Evolutionary conservation across 2,888 invertebrate species (phyloP), one percentile per base, ranked within the genome.

Genomic region (Apotomis capreana): DNA sequence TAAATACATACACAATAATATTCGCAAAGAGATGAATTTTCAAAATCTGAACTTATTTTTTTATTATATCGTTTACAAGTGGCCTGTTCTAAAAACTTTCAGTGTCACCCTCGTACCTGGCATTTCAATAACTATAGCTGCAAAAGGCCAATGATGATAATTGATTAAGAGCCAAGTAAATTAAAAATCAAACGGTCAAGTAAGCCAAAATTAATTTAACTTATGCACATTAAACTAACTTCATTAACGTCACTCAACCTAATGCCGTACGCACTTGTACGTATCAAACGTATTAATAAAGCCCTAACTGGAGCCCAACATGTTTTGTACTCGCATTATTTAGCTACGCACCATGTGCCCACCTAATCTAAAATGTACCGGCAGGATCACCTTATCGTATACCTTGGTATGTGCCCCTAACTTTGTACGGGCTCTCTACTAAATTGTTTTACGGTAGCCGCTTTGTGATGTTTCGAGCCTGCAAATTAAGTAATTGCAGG

Each of bases 301-400:
- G 37, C 49, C 54, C 52, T 49, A 60, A 61, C 55, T 70, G n/a
- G 61, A 61, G 46, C 60, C 54, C 52, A 65, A 65, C 65, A 46
- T 49, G 65, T 60, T 62, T 64, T 68, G 58, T 68, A 57, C 52
- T 52, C 63, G n/a, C 63, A 71, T 68, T 72, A 72, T 63, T 72
- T 63, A 72, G 68, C 62, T 55, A 72, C 52, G 72, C 51, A 72
- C 68, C 72, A 72, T 37, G 59, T 63, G 62, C 68, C 72, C 71
- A 68, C 62, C 72, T 72, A 68, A 72, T 72, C 63, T 68, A 72
- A 72, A 68, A 68, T 72, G n/a, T 68, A 72, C 68, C 71, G 63
- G 40, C 62, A 62, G 68, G 68, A 72, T 54, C 68, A 72, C 63
- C 72, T 72, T 63, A 58, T 63, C 68, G 13, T 67, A 70, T 72